Evolutionary conservation across 30 jellyfish, hydroid and myxozoan genomes (phyloP).

Genomic region (Calvadosia cruxmelitensis): DNA sequence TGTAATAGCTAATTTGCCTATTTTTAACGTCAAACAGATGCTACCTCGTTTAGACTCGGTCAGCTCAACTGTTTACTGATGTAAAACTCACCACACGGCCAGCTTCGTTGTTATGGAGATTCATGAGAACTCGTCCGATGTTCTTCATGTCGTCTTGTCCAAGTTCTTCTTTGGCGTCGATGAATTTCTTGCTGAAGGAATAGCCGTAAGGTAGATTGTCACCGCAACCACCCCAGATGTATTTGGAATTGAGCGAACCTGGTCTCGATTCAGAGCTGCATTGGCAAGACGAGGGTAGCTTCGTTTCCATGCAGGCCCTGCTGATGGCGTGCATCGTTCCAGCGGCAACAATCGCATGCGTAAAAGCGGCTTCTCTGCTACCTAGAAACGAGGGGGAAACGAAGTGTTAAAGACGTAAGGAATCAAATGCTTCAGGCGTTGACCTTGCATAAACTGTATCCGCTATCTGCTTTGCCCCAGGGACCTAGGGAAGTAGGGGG

Average conservation of each 20-base stretch:
- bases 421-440: too few species aligned
- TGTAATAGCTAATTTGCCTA: too few species aligned
- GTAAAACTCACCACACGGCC: constrained; percentile 84
- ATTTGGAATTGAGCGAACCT: constrained; percentile 16
- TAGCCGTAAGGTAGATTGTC: constrained; percentile 93
- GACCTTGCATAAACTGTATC: too few species aligned
- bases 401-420: too few species aligned
- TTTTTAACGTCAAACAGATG: too few species aligned
- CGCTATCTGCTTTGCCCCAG: too few species aligned
- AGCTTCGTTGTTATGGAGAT: constrained; percentile 94
- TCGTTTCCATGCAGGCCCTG: constrained; percentile 96
- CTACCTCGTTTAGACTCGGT: too few species aligned
- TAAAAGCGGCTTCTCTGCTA: constrained; percentile 74
- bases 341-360: constrained; percentile 70
- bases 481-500: too few species aligned
- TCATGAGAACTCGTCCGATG: constrained; percentile 69
- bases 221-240: constrained; percentile 91
- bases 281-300: constrained; percentile 66
- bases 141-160: constrained; percentile 13
- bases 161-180: constrained; percentile 56
- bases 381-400: constrained; percentile 28
- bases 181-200: constrained; percentile 55
- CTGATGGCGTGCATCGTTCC: constrained; percentile 85
- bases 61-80: neutral
- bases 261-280: constrained; percentile 87